Base-by-base conservation (phyloP, 2,113 vertebrate species). In the Oreotrochilus melanogaster region DNA sequence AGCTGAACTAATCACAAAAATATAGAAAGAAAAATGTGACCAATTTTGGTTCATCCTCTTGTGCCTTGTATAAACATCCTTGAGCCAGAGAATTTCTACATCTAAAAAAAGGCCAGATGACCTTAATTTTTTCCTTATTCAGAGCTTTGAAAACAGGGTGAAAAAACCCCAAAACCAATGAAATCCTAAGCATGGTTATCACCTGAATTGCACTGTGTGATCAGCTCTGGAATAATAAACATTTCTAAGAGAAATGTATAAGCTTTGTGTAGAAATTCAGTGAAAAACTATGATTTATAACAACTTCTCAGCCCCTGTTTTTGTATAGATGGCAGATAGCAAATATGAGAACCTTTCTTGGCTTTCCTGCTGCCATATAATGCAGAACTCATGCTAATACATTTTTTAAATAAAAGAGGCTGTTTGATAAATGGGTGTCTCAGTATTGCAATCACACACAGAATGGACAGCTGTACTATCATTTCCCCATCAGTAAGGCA, bases 331-430 rank as follows among this genome's bases (percentile, higher is more conserved):
- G 27, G 24, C 15, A 70, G 88, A 70, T 88, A 81, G 88, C 35
- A 76, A 92, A 74, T 51, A 86, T 30, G 72, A 78, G 25, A 85
- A 74, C 9, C 9, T 47, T 81, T 65, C 27, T 78, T 82, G 37
- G 58, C 62, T 84, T 86, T 71, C 23, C 89, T 90, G 37, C 50
- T 71, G 51, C n/a, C 0, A 0, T 74, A 16, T 37, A 80, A 86
- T 67, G 57, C 56, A 78, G 74, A 79, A 35, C 50, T 51, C 18
- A 30, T 81, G 35, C 54, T 95, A 93, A 88, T 88, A 60, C 3
- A 14, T 71, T 74, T 93, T 47, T 88, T 87, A 76, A 92, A 81
- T 37, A 78, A 81, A 87, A 92, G 71, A 69, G 64, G 62, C 31
- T 78, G 66, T 75, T 89, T 89, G 83, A 87, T 78, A 64, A 93